Evolutionary conservation across 2,797 vertebrate species (phyloP).

Genomic region (Melanotaenia maccullochi): DNA sequence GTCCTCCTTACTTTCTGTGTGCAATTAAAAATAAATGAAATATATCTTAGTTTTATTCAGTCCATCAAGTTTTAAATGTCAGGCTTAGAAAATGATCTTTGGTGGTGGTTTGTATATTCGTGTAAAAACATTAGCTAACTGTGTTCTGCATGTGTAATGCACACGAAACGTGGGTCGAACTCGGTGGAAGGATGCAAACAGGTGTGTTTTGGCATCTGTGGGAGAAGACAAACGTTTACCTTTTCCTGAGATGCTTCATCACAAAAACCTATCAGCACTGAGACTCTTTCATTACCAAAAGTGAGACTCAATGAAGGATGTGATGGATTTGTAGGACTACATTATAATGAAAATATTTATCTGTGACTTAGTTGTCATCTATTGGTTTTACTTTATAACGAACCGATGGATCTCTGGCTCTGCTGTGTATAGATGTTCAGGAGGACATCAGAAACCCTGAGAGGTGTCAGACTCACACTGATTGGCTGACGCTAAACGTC

Average conservation of each 20-base stretch:
- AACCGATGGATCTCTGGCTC: too few relatives aligned
- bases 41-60: neutral
- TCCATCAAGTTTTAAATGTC: neutral
- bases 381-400: too few relatives aligned
- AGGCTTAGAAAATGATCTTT: too few relatives aligned
- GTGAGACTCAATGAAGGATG: too few relatives aligned
- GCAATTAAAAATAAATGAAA: too few relatives aligned
- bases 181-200: neutral
- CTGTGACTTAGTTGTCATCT: too few relatives aligned
- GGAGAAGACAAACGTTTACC: too few relatives aligned
- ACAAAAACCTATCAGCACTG: neutral
- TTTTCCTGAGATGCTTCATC: neutral
- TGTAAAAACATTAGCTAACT: neutral
- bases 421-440: constrained; percentile 69
- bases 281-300: too few relatives aligned
- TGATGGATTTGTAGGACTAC: too few relatives aligned
- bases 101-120: neutral
- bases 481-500: constrained; percentile 92
- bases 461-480: constrained; percentile 83
- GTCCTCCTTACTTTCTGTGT: too few relatives aligned
- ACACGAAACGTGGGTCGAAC: neutral
- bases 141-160: neutral
- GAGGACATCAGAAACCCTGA: constrained; percentile 75
- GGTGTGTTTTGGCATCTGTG: too few relatives aligned
- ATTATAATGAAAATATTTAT: too few relatives aligned